A percentile compares a stretch with the other conserved stretches of the same genome.
These are phyloP conservation scores for Protobothrops flavoviridis DNA, from an alignment of 2,113 vertebrate species.

Conservation along the genomic window DNA sequence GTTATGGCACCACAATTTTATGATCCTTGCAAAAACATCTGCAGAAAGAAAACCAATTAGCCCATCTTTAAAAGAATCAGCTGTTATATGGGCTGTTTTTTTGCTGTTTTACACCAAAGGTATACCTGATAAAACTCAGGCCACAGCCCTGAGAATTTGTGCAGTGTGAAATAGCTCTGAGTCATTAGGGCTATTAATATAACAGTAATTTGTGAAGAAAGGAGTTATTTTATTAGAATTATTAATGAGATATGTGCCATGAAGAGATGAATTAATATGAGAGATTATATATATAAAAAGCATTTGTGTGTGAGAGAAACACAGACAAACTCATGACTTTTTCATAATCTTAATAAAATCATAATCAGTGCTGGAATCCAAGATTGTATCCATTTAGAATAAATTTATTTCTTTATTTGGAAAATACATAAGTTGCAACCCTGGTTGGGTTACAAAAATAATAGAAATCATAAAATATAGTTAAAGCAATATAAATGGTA, in stretches of 20 bases:
- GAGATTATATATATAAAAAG: background rate
- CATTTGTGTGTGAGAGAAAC: background rate
- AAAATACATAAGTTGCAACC: background rate
- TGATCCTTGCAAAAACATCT: background rate
- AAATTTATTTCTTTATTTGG: background rate
- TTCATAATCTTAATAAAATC: background rate
- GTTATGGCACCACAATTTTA: background rate
- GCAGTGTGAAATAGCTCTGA: slow-evolving; percentile 38
- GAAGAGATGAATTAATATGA: background rate
- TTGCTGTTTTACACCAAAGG: slow-evolving; percentile 19
- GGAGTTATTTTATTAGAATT: slow-evolving; percentile 38
- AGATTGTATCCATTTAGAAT: background rate
- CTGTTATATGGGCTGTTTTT: background rate
- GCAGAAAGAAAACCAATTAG: background rate
- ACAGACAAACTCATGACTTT: background rate
- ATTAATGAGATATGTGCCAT: slow-evolving; percentile 36
- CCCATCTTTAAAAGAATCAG: slow-evolving; percentile 9
- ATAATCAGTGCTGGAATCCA: background rate
- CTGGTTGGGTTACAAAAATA: background rate
- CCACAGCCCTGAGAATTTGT: slow-evolving; percentile 39
- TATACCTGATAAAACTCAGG: slow-evolving; percentile 27
- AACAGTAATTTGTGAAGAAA: slow-evolving; percentile 46
- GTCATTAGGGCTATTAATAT: slow-evolving; percentile 61
- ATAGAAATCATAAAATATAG: background rate
- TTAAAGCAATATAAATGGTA: background rate